Evolutionary conservation across 2,888 invertebrate genomes (phyloP).

Genomic region (Strigamia crassipes): DNA sequence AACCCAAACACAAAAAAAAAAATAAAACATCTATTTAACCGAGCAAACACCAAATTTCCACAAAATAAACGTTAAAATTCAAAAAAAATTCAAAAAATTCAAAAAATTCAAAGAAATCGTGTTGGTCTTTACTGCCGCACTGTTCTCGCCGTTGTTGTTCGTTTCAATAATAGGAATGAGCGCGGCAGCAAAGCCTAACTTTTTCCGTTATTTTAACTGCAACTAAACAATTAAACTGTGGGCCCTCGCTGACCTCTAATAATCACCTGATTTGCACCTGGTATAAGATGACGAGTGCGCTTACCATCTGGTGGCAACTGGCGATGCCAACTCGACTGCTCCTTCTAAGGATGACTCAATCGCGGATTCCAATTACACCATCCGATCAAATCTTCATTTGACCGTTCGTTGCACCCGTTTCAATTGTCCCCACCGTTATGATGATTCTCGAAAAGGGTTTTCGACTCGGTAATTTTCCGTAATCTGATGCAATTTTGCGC

Average conservation of each 20-base stretch:
- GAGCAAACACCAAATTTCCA: too few species aligned
- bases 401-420: not conserved
- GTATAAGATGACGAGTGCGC: not conserved
- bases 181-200: not conserved
- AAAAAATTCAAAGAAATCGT: too few species aligned
- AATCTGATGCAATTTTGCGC: not conserved
- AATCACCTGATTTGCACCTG: not conserved
- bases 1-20: not conserved
- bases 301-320: not conserved
- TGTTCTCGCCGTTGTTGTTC: too few species aligned
- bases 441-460: too few species aligned
- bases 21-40: too few species aligned
- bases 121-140: too few species aligned
- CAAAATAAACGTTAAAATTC: too few species aligned
- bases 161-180: not conserved
- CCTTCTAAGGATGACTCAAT: conserved; percentile 19
- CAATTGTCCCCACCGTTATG: too few species aligned
- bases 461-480: not conserved
- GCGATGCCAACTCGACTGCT: not conserved
- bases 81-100: too few species aligned
- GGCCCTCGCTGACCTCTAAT: too few species aligned
- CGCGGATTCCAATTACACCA: not conserved
- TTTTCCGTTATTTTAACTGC: not conserved
- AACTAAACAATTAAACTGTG: too few species aligned
- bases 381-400: not conserved